Conservation (phyloP, 2,797 vertebrate genomes). For the Gorsachius magnificus region DNA sequence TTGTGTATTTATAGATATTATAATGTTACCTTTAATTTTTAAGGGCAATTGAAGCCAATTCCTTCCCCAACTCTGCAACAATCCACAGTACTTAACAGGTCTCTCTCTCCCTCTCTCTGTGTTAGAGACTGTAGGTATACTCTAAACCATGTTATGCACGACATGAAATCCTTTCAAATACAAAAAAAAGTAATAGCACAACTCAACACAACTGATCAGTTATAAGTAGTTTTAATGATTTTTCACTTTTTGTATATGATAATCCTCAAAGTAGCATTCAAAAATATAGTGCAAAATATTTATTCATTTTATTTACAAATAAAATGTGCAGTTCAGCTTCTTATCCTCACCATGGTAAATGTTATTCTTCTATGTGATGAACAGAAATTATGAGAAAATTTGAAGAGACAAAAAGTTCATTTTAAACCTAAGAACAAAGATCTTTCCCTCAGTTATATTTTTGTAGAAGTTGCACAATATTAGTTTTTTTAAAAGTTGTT, state of each 20-base stretch:
- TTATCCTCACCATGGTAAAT: conserved; percentile 41
- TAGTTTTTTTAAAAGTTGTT: neutral
- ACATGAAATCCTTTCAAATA: neutral
- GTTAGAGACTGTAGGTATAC: neutral
- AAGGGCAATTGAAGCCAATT: neutral
- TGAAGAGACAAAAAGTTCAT: conserved; percentile 30
- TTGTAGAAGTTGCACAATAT: conserved; percentile 13
- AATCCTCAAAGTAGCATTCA: conserved; percentile 54
- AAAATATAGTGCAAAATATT: conserved; percentile 69
- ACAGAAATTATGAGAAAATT: conserved; percentile 45
- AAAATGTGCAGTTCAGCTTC: conserved; percentile 33
- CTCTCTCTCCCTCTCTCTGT: neutral
- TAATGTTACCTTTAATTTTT: neutral
- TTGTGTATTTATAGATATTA: neutral
- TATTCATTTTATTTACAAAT: conserved; percentile 66
- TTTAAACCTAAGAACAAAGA: conserved; percentile 37
- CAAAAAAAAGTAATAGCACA: neutral
- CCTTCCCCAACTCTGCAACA: neutral
- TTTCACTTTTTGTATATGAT: conserved; percentile 31
- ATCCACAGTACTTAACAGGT: neutral
- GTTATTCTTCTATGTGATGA: neutral
- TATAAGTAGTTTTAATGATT: conserved; percentile 62
- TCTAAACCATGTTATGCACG: neutral
- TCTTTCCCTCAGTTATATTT: neutral
- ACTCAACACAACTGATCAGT: conserved; percentile 39